Conservation (phyloP, 2,113 vertebrate genomes). For the Hippocampus abdominalis region DNA sequence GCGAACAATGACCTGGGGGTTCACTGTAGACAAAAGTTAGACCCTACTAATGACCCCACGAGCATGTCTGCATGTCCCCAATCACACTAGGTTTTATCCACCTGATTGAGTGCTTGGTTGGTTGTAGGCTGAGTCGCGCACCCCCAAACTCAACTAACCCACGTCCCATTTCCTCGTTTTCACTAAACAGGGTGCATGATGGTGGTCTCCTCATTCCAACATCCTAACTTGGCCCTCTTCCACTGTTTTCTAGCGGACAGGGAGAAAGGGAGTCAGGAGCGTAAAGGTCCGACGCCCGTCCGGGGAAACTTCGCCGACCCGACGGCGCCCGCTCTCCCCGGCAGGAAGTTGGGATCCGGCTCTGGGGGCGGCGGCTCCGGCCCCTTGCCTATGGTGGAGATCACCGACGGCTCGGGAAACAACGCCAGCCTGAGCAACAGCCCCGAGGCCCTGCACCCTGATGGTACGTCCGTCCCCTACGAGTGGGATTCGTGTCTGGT, state of each 20-base stretch:
- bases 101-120: constrained; percentile 7
- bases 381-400: constrained; percentile 30
- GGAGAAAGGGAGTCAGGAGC: constrained; percentile 51
- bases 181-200: constrained; percentile 18
- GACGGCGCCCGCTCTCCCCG: neutral
- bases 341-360: constrained; percentile 40
- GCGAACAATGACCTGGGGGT: neutral
- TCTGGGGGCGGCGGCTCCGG: neutral
- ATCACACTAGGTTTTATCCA: constrained; percentile 35
- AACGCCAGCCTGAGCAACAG: constrained; percentile 42
- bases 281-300: constrained; percentile 25
- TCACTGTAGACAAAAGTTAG: constrained; percentile 27
- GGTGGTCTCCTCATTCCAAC: neutral
- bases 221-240: neutral
- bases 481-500: neutral
- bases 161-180: constrained; percentile 27
- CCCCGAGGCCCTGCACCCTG: constrained; percentile 62
- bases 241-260: constrained; percentile 47
- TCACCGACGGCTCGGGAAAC: constrained; percentile 38
- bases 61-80: constrained; percentile 72
- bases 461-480: constrained; percentile 60
- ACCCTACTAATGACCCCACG: constrained; percentile 63
- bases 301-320: constrained; percentile 33
- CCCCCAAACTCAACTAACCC: constrained; percentile 48
- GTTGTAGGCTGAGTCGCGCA: constrained; percentile 7